phyloP scores from a whole-genome alignment of 2,113 vertebrate genomes.

The Ameiurus melas region DNA sequence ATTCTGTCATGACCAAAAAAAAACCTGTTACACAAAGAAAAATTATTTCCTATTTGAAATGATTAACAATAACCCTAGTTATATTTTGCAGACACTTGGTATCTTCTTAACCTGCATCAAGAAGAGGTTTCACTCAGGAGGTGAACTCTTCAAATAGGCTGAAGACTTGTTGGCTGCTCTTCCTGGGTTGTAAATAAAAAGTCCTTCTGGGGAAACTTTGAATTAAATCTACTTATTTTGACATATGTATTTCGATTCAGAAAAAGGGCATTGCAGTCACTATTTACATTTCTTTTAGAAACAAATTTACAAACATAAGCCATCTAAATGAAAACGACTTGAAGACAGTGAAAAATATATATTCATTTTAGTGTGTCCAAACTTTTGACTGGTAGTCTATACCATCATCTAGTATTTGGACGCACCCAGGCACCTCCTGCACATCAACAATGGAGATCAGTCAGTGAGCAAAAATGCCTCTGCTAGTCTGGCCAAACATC shows the following conservation, averaged over 20 bases:
- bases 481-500: not conserved
- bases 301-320: not conserved
- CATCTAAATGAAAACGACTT: not conserved
- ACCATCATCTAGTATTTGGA: not conserved
- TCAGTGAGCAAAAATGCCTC: not conserved
- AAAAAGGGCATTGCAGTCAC: not conserved
- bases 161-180: not conserved
- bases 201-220: not conserved
- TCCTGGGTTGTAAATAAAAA: not conserved
- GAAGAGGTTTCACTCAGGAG: not conserved
- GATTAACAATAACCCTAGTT: too few species aligned
- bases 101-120: not conserved
- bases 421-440: not conserved
- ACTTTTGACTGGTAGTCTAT: not conserved
- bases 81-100: not conserved
- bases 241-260: not conserved
- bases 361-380: not conserved
- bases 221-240: not conserved
- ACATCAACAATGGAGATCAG: not conserved
- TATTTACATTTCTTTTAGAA: not conserved
- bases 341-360: not conserved
- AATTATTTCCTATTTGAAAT: not conserved
- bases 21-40: not conserved
- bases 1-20: not conserved
- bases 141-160: not conserved